Percentiles rank a stretch among this genome's conserved stretches.
Conservation (phyloP, 2,113 vertebrate genomes). For the Camelus dromedarius region DNA sequence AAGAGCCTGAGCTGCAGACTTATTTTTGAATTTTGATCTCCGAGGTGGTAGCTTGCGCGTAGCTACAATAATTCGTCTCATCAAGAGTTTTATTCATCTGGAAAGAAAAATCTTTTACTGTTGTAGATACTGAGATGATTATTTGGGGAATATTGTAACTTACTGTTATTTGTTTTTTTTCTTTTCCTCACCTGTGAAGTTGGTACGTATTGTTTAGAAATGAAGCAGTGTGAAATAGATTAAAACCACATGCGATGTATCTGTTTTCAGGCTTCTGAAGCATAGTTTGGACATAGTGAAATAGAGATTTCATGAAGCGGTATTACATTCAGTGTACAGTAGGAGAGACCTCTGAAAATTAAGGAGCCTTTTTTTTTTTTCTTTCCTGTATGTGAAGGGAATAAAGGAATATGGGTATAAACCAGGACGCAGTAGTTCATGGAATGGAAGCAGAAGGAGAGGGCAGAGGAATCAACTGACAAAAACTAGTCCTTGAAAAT, state of each 20-base stretch:
- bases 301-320: background rate
- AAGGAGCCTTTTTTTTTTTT: background rate
- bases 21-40: slow-evolving; percentile 79
- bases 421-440: background rate
- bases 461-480: background rate
- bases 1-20: slow-evolving; percentile 69
- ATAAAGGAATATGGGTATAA: background rate
- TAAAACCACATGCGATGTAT: slow-evolving; percentile 68
- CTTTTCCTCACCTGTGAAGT: slow-evolving; percentile 67
- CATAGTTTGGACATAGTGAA: slow-evolving; percentile 32
- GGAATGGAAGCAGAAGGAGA: background rate
- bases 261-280: slow-evolving; percentile 67
- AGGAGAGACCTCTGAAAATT: slow-evolving; percentile 23
- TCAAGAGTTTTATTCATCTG: slow-evolving; percentile 80
- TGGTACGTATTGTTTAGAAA: slow-evolving; percentile 78
- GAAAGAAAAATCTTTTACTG: slow-evolving; percentile 75
- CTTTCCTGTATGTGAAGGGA: background rate
- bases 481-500: slow-evolving; percentile 32
- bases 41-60: slow-evolving; percentile 72
- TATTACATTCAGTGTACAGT: background rate
- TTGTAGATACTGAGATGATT: slow-evolving; percentile 47
- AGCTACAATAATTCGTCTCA: slow-evolving; percentile 69
- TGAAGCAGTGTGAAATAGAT: slow-evolving; percentile 73
- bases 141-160: slow-evolving; percentile 54
- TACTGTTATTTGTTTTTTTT: slow-evolving; percentile 51